phyloP scores from a whole-genome alignment of 2,113 vertebrate species.

The Lamprologus lemairii region DNA sequence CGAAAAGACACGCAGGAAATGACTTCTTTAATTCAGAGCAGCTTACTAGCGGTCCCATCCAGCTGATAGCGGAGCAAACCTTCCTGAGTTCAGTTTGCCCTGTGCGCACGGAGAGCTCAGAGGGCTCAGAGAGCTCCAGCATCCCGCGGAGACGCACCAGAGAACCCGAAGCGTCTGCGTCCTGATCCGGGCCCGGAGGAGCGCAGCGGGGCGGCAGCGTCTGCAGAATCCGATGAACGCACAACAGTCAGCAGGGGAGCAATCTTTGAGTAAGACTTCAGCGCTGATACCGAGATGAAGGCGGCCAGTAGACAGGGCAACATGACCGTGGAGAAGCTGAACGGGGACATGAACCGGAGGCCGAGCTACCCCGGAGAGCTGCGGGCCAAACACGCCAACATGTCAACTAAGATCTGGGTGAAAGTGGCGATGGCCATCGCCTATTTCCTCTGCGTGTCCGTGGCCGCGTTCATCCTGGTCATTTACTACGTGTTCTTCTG shows the following conservation, averaged over 20 bases:
- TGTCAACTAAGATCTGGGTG: slow-evolving; percentile 78
- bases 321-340: slow-evolving; percentile 45
- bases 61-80: not conserved
- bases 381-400: slow-evolving; percentile 66
- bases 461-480: slow-evolving; percentile 79
- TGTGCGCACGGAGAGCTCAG: slow-evolving; percentile 20
- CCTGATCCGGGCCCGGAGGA: not conserved
- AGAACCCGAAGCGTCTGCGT: not conserved
- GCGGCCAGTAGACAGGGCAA: slow-evolving; percentile 29
- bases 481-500: slow-evolving; percentile 85
- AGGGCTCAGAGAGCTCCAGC: not conserved
- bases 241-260: not conserved
- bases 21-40: fast-evolving
- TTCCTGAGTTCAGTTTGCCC: slow-evolving; percentile 35
- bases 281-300: slow-evolving; percentile 47
- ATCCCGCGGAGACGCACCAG: not conserved
- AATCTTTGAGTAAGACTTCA: not conserved
- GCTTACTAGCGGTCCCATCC: slow-evolving; percentile 35
- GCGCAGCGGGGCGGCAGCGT: not conserved
- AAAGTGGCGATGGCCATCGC: slow-evolving; percentile 80
- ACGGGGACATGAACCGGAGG: slow-evolving; percentile 68
- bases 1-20: not conserved
- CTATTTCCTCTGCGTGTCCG: slow-evolving; percentile 81
- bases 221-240: slow-evolving; percentile 33
- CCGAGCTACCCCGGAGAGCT: slow-evolving; percentile 76